These are phyloP conservation scores for Ciconia boyciana DNA, from an alignment of 2,113 vertebrate species.

Conservation along the genomic window DNA sequence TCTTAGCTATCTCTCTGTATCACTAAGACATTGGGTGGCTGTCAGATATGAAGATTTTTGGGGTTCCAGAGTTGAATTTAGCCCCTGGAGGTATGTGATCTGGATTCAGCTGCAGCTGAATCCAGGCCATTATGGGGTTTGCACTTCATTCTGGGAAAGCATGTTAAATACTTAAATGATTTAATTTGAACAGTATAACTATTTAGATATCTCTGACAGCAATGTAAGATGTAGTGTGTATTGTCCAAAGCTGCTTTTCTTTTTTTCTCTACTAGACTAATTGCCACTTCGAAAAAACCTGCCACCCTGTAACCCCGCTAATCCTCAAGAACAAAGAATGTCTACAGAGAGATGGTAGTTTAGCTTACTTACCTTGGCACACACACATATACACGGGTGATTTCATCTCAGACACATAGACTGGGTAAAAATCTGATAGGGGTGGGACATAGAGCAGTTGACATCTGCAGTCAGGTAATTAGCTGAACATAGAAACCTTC, in stretches of 20 bases:
- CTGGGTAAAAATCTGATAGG: neutral
- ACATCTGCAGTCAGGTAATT: neutral
- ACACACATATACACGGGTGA: neutral
- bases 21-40: neutral
- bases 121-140: slow-evolving; percentile 27
- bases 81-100: slow-evolving; percentile 45
- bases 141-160: neutral
- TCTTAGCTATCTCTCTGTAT: neutral
- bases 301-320: neutral
- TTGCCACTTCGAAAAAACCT: neutral
- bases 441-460: neutral
- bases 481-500: neutral
- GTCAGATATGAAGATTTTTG: neutral
- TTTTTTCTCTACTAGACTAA: neutral
- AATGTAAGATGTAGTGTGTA: neutral
- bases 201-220: neutral
- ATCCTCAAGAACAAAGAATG: slow-evolving; percentile 35
- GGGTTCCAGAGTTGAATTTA: neutral
- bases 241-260: neutral
- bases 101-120: slow-evolving; percentile 73
- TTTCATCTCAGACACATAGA: neutral
- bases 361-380: neutral
- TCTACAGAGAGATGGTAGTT: neutral
- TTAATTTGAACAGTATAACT: neutral
- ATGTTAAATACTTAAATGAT: slow-evolving; percentile 35